A percentile compares a stretch with the other conserved stretches of the same genome.
Evolutionary conservation across 2,797 vertebrate species (phyloP).

Genomic region (Lagocephalus sceleratus): DNA sequence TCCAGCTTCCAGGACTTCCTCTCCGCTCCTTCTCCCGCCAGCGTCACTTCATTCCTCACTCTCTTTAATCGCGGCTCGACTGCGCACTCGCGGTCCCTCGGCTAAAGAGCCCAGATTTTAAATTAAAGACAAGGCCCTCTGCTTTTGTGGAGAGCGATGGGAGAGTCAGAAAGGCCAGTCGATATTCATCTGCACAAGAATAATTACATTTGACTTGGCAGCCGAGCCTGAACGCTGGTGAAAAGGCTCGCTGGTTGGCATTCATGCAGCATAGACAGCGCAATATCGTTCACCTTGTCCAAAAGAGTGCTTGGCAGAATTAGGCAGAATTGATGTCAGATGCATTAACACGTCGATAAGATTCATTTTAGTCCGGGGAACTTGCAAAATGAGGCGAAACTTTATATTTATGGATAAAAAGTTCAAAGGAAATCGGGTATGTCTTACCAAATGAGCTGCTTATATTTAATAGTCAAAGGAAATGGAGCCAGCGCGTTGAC

Average conservation of each 20-base stretch:
- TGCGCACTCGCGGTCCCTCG: slow-evolving; percentile 13
- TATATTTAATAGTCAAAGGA: no score
- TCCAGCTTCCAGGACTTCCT: slow-evolving; percentile 45
- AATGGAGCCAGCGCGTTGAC: no score
- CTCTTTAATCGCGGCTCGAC: slow-evolving; percentile 45
- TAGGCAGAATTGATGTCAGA: no score
- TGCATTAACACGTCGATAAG: not conserved
- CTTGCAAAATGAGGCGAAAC: no score
- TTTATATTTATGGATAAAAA: no score
- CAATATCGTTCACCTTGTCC: slow-evolving; percentile 3
- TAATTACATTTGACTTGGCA: slow-evolving; percentile 58
- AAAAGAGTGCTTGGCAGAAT: slow-evolving; percentile 12
- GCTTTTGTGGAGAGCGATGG: slow-evolving; percentile 28
- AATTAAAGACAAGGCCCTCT: slow-evolving; percentile 38
- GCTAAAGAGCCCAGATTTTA: slow-evolving; percentile 30
- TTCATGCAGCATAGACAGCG: slow-evolving; percentile 7
- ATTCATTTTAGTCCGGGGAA: not conserved
- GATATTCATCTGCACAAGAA: slow-evolving; percentile 42
- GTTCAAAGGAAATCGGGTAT: no score
- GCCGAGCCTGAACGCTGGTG: slow-evolving; percentile 23
- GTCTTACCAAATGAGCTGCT: no score
- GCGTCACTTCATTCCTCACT: slow-evolving; percentile 40
- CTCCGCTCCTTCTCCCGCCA: slow-evolving; percentile 20
- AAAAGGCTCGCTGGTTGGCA: slow-evolving; percentile 24
- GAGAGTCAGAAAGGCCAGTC: slow-evolving; percentile 33